These are phyloP conservation scores for Epinephelus fuscoguttatus DNA, from an alignment of 2,113 vertebrate genomes.

Conservation along the genomic window DNA sequence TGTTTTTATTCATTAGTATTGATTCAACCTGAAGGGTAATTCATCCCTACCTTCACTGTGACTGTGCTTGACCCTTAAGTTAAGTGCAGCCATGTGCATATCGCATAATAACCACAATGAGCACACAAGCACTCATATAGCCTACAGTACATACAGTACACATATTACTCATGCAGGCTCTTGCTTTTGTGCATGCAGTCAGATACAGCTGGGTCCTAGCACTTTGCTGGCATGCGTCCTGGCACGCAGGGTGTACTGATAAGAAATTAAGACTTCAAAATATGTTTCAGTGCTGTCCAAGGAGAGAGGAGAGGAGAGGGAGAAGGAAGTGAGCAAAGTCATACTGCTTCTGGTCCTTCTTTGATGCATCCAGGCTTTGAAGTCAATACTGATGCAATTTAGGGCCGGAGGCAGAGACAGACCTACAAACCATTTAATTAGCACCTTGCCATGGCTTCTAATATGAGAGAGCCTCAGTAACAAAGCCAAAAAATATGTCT, in stretches of 20 bases:
- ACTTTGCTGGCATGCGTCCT: not conserved
- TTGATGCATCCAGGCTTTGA: slow-evolving; percentile 71
- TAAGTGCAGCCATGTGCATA: slow-evolving; percentile 8
- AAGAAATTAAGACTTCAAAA: not conserved
- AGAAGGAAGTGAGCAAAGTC: slow-evolving; percentile 9
- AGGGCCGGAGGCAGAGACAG: slow-evolving; percentile 56
- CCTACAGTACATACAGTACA: not conserved
- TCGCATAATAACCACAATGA: not conserved
- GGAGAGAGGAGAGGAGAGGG: slow-evolving; percentile 3
- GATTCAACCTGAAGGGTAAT: slow-evolving; percentile 17
- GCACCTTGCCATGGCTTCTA: slow-evolving; percentile 50
- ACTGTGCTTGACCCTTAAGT: not conserved
- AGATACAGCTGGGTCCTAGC: slow-evolving; percentile 7
- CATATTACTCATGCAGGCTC: slow-evolving; percentile 5
- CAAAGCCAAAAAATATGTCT: slow-evolving; percentile 33
- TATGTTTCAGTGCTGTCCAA: not conserved
- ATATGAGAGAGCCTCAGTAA: slow-evolving; percentile 47
- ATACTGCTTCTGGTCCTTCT: slow-evolving; percentile 47
- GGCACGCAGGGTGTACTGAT: not conserved
- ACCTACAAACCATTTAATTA: slow-evolving; percentile 71
- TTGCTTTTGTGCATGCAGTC: not conserved
- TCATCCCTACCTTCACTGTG: not conserved
- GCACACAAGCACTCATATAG: not conserved
- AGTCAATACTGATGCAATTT: slow-evolving; percentile 76
- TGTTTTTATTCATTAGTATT: slow-evolving; percentile 23